Evolutionary conservation across 2,888 invertebrate species (phyloP).

Genomic region (Macrophya annulata): DNA sequence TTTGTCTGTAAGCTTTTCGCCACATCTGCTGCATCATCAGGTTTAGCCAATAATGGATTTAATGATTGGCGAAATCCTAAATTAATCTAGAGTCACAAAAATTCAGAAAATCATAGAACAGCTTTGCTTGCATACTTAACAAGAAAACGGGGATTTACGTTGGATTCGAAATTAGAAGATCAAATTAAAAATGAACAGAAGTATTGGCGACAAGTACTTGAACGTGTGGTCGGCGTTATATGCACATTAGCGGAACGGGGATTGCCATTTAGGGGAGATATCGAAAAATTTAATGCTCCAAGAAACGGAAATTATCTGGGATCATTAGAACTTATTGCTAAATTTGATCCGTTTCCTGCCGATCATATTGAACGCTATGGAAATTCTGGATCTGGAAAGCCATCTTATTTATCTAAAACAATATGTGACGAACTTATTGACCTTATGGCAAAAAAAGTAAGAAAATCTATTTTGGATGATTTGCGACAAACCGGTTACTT

Average conservation of each 20-base stretch:
- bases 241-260: constrained; percentile 58
- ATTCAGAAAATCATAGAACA: neutral
- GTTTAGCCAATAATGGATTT: constrained; percentile 55
- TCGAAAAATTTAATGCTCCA: constrained; percentile 26
- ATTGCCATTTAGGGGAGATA: constrained; percentile 44
- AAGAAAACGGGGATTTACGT: constrained; percentile 36
- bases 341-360: constrained; percentile 61
- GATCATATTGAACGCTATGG: constrained; percentile 16
- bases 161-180: neutral
- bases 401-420: constrained; percentile 61
- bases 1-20: constrained; percentile 59
- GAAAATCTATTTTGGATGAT: constrained; percentile 60
- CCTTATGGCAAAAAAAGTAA: constrained; percentile 61
- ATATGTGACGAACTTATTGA: constrained; percentile 62
- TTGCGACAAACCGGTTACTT: constrained; percentile 58
- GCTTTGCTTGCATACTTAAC: constrained; percentile 18
- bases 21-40: too few relatives aligned
- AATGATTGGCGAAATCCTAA: constrained; percentile 58
- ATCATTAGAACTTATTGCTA: constrained; percentile 62
- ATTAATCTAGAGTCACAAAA: constrained; percentile 31
- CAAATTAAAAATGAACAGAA: constrained; percentile 52
- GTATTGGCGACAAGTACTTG: constrained; percentile 59
- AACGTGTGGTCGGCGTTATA: constrained; percentile 59
- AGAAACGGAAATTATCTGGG: constrained; percentile 58
- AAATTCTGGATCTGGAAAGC: constrained; percentile 56